These are phyloP conservation scores for Morone chrysops DNA, from an alignment of 2,113 vertebrate species.

Conservation along the genomic window DNA sequence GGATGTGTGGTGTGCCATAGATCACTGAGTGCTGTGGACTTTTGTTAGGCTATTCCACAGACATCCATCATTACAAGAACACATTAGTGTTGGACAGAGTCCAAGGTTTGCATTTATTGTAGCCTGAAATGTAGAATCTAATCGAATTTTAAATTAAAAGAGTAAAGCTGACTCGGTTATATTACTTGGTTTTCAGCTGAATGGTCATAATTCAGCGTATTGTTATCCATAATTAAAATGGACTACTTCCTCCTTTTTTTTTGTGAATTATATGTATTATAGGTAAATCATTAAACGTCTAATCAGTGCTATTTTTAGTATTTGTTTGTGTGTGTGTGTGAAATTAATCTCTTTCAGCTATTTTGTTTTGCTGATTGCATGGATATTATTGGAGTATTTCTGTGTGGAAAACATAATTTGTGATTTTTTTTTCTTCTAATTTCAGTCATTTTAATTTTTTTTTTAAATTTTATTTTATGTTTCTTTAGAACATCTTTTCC, in stretches of 20 bases:
- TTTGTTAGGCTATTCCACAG: conserved; percentile 23
- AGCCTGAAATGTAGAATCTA: conserved; percentile 42
- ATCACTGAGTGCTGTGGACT: conserved; percentile 29
- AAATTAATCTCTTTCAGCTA: no score
- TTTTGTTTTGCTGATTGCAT: no score
- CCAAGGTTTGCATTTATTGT: conserved; percentile 64
- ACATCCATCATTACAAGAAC: conserved; percentile 61
- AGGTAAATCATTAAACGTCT: neutral
- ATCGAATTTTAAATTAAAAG: conserved; percentile 46
- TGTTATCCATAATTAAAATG: conserved; percentile 30
- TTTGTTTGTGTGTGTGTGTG: neutral
- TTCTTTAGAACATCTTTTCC: neutral
- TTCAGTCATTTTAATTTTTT: neutral
- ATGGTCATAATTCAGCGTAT: neutral
- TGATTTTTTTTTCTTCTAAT: no score
- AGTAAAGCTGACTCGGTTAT: conserved; percentile 8
- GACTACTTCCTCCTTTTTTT: neutral
- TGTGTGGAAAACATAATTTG: no score
- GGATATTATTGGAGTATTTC: no score
- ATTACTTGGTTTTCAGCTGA: neutral
- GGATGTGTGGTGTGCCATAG: conserved; percentile 22
- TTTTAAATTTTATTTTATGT: neutral
- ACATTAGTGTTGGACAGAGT: conserved; percentile 70
- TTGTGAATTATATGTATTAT: neutral
- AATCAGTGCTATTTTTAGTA: neutral